Evolutionary conservation across 92 coral and sea anemone species (phyloP).

Genomic region (Palythoa caribaeorum): DNA sequence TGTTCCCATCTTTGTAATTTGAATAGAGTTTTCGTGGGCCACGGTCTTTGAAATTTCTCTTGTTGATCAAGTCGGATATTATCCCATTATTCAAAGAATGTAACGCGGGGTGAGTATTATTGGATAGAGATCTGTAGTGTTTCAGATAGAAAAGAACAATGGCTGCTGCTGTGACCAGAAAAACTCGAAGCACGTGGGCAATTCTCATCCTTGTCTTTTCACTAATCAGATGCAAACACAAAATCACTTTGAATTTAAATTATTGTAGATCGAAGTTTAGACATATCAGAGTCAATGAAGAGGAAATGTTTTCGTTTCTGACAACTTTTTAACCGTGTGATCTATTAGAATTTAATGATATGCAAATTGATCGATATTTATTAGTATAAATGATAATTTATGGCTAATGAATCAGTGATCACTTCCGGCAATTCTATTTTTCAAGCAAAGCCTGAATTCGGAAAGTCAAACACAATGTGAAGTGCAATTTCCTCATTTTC

Average conservation of each 20-base stretch:
- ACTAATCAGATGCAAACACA: neutral
- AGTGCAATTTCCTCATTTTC: too few species aligned
- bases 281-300: neutral
- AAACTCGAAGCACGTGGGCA: slow-evolving; percentile 19
- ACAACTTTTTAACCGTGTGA: neutral
- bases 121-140: slow-evolving; percentile 5
- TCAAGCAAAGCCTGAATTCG: too few species aligned
- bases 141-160: slow-evolving; percentile 9
- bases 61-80: too few species aligned
- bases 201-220: neutral
- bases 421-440: too few species aligned
- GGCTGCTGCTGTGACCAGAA: slow-evolving; percentile 12
- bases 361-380: neutral
- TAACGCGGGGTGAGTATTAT: neutral
- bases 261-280: neutral
- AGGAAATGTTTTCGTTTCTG: neutral
- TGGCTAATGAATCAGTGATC: too few species aligned
- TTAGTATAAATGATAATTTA: too few species aligned
- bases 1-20: neutral
- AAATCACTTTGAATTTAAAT: neutral
- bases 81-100: neutral
- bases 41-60: neutral
- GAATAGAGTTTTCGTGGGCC: neutral
- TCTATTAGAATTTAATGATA: neutral
- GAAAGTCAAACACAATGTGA: too few species aligned